Evolutionary conservation across 2,888 invertebrate genomes (phyloP).

Genomic region (Thereva nobilitata): DNA sequence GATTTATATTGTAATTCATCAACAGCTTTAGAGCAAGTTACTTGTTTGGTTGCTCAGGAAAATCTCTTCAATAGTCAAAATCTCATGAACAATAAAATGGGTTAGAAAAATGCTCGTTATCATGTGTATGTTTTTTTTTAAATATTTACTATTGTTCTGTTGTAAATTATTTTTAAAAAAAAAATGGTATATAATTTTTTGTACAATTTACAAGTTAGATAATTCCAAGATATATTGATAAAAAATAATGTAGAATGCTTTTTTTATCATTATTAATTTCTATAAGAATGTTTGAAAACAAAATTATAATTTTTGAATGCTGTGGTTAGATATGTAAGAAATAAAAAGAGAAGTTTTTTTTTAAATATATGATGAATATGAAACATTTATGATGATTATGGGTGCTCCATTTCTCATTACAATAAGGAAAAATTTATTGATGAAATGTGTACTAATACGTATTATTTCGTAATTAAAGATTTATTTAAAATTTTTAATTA

Average conservation of each 20-base stretch:
- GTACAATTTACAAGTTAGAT: slow-evolving; percentile 33
- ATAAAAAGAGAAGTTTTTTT: no score
- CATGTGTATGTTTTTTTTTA: neutral
- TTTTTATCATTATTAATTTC: slow-evolving; percentile 19
- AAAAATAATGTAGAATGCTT: slow-evolving; percentile 20
- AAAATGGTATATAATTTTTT: neutral
- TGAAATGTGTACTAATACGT: slow-evolving; percentile 30
- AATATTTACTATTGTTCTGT: slow-evolving; percentile 4
- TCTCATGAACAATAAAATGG: slow-evolving; percentile 32
- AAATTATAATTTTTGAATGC: slow-evolving; percentile 19
- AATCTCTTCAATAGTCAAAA: slow-evolving; percentile 31
- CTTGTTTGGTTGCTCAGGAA: slow-evolving; percentile 20
- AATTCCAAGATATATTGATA: slow-evolving; percentile 11
- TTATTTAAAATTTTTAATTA: slow-evolving; percentile 17
- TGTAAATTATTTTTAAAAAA: slow-evolving; percentile 30
- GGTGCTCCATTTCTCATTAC: slow-evolving; percentile 25
- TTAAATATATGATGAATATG: no score
- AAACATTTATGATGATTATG: slow-evolving; percentile 11
- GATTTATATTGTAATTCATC: slow-evolving; percentile 51
- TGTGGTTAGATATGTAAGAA: slow-evolving; percentile 25
- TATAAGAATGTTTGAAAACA: slow-evolving; percentile 2
- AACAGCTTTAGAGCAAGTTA: slow-evolving; percentile 26
- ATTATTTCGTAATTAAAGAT: slow-evolving; percentile 28
- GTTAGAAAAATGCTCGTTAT: slow-evolving; percentile 18
- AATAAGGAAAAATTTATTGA: slow-evolving; percentile 10